A percentile compares a stretch with the other conserved stretches of the same genome.
Conservation (phyloP, 2,888 invertebrate genomes). For the Eupithecia pulchellata region DNA sequence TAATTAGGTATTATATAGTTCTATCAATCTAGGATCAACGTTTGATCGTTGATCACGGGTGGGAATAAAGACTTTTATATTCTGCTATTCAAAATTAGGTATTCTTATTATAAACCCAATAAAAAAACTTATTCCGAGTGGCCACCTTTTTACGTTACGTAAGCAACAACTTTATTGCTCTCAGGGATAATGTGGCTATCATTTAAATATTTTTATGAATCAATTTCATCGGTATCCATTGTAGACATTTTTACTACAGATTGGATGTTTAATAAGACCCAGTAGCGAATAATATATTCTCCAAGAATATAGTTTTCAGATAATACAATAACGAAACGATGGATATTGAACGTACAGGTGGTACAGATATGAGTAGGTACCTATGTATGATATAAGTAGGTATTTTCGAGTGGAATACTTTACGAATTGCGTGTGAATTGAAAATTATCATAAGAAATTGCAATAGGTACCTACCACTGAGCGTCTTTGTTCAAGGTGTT, state of each 20-base stretch:
- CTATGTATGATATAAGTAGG: background rate
- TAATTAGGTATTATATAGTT: too few species aligned
- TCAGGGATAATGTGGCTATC: too few species aligned
- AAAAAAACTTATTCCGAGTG: too few species aligned
- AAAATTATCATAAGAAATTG: conserved; percentile 7
- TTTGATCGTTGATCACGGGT: too few species aligned
- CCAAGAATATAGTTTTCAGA: background rate
- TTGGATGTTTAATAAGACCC: background rate
- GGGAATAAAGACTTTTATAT: too few species aligned
- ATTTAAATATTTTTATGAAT: too few species aligned
- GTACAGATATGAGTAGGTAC: background rate
- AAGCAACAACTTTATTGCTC: too few species aligned
- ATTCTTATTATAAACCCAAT: too few species aligned
- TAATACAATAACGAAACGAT: background rate
- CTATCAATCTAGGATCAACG: too few species aligned
- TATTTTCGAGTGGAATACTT: background rate
- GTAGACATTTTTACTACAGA: background rate
- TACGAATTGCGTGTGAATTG: background rate
- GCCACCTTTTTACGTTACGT: too few species aligned
- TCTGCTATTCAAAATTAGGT: too few species aligned
- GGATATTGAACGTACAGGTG: background rate
- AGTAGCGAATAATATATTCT: background rate
- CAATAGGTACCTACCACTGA: background rate
- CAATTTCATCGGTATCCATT: too few species aligned
- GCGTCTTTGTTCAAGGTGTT: background rate